Evolutionary conservation across 2,888 invertebrate genomes (phyloP).

Genomic region (Watsonalla cultraria): DNA sequence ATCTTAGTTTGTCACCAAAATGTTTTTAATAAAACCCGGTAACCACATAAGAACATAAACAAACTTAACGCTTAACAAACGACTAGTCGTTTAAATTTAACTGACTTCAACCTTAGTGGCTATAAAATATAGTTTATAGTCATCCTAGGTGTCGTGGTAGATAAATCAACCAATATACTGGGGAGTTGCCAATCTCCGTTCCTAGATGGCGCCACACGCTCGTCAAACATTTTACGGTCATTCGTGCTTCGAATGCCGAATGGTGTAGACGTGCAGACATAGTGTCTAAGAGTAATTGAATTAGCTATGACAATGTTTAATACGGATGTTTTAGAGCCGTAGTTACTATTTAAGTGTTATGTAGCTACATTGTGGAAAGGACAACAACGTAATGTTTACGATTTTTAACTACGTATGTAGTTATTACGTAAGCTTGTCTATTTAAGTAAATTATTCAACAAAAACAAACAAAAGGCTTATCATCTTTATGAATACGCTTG

Average conservation of each 20-base stretch:
- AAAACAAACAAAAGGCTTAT: too few relatives aligned
- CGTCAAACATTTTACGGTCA: conserved; percentile 60
- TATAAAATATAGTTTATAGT: conserved; percentile 57
- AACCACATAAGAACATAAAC: conserved; percentile 12
- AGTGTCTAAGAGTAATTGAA: not conserved
- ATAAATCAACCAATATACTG: conserved; percentile 27
- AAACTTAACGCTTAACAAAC: conserved; percentile 45
- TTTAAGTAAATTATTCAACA: too few relatives aligned
- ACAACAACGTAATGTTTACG: too few relatives aligned
- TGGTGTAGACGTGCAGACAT: conserved; percentile 28
- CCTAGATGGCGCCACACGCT: conserved; percentile 60
- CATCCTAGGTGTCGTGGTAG: conserved; percentile 31
- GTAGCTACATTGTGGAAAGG: too few relatives aligned
- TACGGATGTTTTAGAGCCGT: not conserved
- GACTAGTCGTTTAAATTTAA: conserved; percentile 64
- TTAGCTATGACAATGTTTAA: not conserved
- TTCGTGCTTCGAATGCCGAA: conserved; percentile 32
- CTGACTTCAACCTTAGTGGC: conserved; percentile 48
- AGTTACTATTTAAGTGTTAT: not conserved
- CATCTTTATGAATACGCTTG: not conserved
- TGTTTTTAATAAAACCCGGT: conserved; percentile 8
- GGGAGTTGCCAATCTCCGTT: conserved; percentile 58
- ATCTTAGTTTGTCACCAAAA: not conserved
- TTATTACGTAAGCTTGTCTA: too few relatives aligned
- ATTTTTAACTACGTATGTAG: too few relatives aligned